Base-by-base conservation (phyloP, 1,140 invertebrate genomes). In the Eufriesea mexicana region DNA sequence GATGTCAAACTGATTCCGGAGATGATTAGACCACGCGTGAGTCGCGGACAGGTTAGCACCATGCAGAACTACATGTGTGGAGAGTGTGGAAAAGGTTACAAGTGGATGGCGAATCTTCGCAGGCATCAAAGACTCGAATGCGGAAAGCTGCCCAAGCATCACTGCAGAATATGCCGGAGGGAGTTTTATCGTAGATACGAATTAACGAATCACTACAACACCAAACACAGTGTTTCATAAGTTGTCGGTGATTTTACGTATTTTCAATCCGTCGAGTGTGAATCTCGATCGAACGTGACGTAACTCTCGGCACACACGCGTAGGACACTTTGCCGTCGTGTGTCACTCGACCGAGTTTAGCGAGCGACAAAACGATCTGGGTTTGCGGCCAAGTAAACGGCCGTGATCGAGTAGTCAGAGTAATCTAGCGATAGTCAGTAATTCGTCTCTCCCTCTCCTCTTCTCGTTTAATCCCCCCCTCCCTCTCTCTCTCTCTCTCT, bases 51-150 rank as follows among this genome's bases (percentile, higher is more conserved):
- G 42, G 45, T 70, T 6, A 72, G 73, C 76, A n/a, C 57, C 57
- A 12, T 55, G 81, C 88, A 89, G 20, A 66, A 79, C 16, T 92
- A 72, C 67, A 45, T 91, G 18, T 92, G 91, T 62, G 85, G 86
- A 0, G 86, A 89, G 20, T 92, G 91, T 42, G 90, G 91, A 10
- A 92, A 91, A 8, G 85, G 86, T 2, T 92, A 92, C 80, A 91
- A 87, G 42, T 88, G 84, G 84, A 85, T 91, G 83, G 85, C 86
- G 6, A 92, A 89, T 75, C 75, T 92, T 18, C 87, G 86, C 35
- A 84, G 91, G 25, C 94, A 95, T 79, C 93, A 94, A 68, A 91
- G 93, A 35, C 91, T 94, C 66, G 94, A 95, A 64, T 95, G 94
- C 73, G 92, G 92, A 2, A 91, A 92, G n/a, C 78, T 89, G 23